Evolutionary conservation across 2,797 vertebrate species (phyloP).

Genomic region (Ibycter americanus): DNA sequence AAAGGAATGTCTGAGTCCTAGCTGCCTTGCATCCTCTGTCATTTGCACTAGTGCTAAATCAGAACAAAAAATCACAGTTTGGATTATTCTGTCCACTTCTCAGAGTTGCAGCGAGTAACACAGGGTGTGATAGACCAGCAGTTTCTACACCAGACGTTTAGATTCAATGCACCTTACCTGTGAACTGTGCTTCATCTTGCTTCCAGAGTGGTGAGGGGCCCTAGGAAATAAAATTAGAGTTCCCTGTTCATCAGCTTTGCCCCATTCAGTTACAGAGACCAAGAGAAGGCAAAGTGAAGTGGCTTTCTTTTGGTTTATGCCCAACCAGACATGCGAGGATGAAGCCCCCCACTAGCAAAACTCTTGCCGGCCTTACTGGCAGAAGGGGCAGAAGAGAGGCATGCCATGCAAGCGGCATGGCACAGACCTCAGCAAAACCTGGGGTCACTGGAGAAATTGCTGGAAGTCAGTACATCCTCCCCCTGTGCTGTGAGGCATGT

Average conservation of each 20-base stretch:
- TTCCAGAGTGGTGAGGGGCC: background rate
- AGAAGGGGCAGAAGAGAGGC: background rate
- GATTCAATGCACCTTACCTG: background rate
- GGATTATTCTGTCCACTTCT: background rate
- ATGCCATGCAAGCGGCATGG: fast-evolving
- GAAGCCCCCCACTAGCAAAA: fast-evolving
- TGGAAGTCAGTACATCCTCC: background rate
- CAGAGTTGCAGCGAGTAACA: background rate
- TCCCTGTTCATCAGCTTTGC: background rate
- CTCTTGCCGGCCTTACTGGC: background rate
- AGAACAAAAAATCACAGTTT: background rate
- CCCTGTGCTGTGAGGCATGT: fast-evolving
- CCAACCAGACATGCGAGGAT: background rate
- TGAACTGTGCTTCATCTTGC: background rate
- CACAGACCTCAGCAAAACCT: background rate
- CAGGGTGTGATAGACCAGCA: background rate
- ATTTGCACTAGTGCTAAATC: background rate
- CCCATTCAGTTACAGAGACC: background rate
- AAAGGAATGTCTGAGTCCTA: background rate
- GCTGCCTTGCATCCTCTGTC: background rate
- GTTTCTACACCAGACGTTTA: background rate
- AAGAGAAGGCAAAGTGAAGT: background rate
- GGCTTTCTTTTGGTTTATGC: background rate
- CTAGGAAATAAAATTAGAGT: background rate
- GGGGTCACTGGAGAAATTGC: background rate